These are phyloP conservation scores for Microcebus jonahi DNA, from an alignment of 2,113 vertebrate species.

Conservation along the genomic window DNA sequence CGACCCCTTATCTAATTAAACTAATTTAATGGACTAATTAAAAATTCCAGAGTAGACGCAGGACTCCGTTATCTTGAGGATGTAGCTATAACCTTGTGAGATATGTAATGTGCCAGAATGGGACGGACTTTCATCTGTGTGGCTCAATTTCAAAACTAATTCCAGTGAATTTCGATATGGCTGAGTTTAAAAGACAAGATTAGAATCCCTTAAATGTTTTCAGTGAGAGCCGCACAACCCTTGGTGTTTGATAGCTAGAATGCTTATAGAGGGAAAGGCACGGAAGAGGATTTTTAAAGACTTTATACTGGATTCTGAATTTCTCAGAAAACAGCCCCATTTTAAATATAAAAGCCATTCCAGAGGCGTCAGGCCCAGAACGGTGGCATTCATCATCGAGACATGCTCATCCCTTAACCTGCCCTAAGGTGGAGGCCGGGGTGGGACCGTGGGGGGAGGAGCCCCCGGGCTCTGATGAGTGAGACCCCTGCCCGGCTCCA, in stretches of 20 bases:
- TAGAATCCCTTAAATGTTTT: background rate
- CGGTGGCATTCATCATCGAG: background rate
- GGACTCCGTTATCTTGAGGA: background rate
- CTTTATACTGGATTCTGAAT: background rate
- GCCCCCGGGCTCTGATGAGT: accelerated
- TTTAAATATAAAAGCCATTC: background rate
- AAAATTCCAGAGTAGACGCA: background rate
- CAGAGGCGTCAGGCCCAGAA: background rate
- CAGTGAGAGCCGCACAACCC: background rate
- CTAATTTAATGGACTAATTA: background rate
- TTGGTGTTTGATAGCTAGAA: background rate
- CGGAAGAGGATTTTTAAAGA: background rate
- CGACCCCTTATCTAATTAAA: too few species aligned
- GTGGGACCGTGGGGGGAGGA: background rate
- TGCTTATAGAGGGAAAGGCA: background rate
- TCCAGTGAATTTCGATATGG: background rate
- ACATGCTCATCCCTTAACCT: background rate
- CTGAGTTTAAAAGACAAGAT: background rate
- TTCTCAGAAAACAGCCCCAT: background rate
- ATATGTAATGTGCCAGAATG: background rate
- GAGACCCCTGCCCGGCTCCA: background rate
- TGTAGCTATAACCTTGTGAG: background rate
- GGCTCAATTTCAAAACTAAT: background rate
- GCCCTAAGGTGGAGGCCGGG: background rate
- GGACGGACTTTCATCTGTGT: background rate